Evolutionary conservation across 2,888 invertebrate species (phyloP).

Genomic region (Dynastes tityus): DNA sequence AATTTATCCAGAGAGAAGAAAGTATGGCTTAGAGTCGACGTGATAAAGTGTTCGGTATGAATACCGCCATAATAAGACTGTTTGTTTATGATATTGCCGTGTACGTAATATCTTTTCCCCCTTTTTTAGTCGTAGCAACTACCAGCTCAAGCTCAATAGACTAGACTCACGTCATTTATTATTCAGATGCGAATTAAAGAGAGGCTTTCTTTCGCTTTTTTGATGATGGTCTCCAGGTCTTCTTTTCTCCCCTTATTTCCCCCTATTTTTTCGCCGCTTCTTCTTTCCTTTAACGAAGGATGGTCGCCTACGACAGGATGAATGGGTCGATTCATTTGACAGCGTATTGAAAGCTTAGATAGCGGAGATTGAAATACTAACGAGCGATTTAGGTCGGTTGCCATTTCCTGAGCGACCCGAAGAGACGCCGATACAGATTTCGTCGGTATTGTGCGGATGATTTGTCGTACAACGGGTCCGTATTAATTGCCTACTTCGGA

Average conservation of each 20-base stretch:
- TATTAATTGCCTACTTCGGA: conserved; percentile 17
- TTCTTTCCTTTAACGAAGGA: not conserved
- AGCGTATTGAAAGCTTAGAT: conserved; percentile 39
- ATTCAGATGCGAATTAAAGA: conserved; percentile 39
- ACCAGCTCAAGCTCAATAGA: not conserved
- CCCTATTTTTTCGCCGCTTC: conserved; percentile 3
- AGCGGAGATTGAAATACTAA: conserved; percentile 42
- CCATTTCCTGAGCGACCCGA: conserved; percentile 14
- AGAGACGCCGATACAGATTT: conserved; percentile 18
- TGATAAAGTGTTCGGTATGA: conserved; percentile 2
- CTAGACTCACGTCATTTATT: conserved; percentile 27
- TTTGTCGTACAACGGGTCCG: not conserved
- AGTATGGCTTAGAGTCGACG: not conserved
- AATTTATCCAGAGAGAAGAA: not conserved
- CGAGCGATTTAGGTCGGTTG: conserved; percentile 34
- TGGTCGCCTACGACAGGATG: conserved; percentile 27
- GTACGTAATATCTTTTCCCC: not conserved
- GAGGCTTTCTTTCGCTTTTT: conserved; percentile 23
- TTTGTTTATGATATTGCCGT: conserved; percentile 11
- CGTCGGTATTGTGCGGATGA: conserved; percentile 20
- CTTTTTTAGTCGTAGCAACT: not conserved
- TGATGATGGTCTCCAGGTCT: not conserved
- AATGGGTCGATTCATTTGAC: conserved; percentile 39
- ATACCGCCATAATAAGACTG: conserved; percentile 2
- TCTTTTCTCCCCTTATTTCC: not conserved